phyloP scores from a whole-genome alignment of 2,797 vertebrate species.

The Coccyzus lansbergi region DNA sequence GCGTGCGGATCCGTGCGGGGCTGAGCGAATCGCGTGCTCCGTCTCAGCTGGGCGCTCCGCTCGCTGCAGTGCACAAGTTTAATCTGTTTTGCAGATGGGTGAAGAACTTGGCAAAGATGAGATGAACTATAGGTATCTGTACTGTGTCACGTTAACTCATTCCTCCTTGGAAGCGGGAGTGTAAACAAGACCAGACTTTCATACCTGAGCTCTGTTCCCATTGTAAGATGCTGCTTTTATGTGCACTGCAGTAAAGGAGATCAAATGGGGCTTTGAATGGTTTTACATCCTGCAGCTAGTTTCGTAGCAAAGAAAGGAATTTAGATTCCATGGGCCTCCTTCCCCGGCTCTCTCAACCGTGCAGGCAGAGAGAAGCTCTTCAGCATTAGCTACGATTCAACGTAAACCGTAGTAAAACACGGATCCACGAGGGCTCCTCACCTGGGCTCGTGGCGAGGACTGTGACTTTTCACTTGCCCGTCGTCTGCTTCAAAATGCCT shows the following conservation, averaged over 20 bases:
- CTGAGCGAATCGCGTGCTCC: background rate
- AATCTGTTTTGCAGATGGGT: conserved; percentile 25
- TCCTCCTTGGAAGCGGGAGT: background rate
- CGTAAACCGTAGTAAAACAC: background rate
- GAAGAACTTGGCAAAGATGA: background rate
- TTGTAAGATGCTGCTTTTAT: conserved; percentile 4
- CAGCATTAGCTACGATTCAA: background rate
- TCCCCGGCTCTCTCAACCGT: background rate
- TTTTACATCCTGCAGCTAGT: background rate
- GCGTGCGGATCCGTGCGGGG: no score
- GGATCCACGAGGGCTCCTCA: background rate
- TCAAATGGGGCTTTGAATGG: background rate
- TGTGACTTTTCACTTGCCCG: background rate
- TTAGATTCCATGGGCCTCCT: background rate
- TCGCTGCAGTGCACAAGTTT: background rate
- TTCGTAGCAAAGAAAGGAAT: background rate
- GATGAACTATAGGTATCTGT: background rate
- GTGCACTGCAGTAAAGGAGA: background rate
- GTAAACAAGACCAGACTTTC: background rate
- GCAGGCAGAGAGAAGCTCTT: background rate
- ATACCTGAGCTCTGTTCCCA: background rate
- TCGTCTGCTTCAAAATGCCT: background rate
- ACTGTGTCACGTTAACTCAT: background rate
- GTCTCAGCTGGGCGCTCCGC: background rate
- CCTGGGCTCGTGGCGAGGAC: background rate